A percentile compares a stretch with the other conserved stretches of the same genome.
phyloP scores from a whole-genome alignment of 2,797 vertebrate genomes.

The Pangasius krempfi region DNA sequence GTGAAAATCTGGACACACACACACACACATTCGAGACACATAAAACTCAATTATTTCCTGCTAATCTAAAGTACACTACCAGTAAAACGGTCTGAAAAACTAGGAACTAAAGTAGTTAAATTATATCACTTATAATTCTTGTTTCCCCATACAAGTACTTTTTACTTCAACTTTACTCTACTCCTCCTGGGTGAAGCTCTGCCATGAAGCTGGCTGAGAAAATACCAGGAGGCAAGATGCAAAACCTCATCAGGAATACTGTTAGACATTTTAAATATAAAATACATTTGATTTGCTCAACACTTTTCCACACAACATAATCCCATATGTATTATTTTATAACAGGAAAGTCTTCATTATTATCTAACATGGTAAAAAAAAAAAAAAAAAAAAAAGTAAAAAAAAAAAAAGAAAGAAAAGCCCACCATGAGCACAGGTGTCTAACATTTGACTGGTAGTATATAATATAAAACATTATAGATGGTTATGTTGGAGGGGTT shows the following conservation, averaged over 20 bases:
- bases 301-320: background rate
- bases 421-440: background rate
- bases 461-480: background rate
- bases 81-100: background rate
- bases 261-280: background rate
- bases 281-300: background rate
- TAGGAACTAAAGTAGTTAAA: background rate
- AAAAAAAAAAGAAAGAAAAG: too few species aligned
- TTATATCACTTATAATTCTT: background rate
- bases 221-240: background rate
- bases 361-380: background rate
- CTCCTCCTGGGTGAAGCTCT: background rate
- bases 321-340: too few species aligned
- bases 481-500: background rate
- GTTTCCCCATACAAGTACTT: background rate
- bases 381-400: too few species aligned
- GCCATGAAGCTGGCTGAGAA: background rate
- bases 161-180: background rate
- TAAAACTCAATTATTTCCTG: background rate
- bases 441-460: background rate
- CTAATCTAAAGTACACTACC: background rate
- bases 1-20: slow-evolving; percentile 85
- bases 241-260: background rate
- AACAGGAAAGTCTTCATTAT: background rate
- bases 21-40: background rate